Evolutionary conservation across 2,888 invertebrate genomes (phyloP).

Genomic region (Platycheirus rosarum): DNA sequence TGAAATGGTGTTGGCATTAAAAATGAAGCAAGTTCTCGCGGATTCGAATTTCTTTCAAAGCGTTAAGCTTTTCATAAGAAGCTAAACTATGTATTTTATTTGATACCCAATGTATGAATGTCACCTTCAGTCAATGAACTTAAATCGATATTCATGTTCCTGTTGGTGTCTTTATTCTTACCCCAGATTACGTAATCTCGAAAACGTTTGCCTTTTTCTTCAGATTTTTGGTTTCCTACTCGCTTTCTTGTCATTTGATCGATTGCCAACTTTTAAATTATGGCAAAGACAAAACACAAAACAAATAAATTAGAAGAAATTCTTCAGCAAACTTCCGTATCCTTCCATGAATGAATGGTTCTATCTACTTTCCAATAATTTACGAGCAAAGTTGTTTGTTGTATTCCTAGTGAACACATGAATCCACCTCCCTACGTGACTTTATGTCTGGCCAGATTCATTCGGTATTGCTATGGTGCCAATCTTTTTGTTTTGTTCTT

Average conservation of each 20-base stretch:
- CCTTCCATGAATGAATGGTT: slow-evolving; percentile 16
- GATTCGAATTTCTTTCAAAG: neutral
- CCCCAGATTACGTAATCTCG: slow-evolving; percentile 32
- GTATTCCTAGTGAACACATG: neutral
- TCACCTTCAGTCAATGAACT: slow-evolving; percentile 44
- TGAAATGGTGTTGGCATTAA: neutral
- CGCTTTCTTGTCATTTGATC: slow-evolving; percentile 28
- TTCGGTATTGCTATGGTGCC: slow-evolving; percentile 8
- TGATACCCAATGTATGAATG: neutral
- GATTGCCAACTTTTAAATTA: slow-evolving; percentile 27
- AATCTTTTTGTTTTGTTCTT: slow-evolving; percentile 9
- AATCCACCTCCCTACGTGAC: neutral
- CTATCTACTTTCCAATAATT: slow-evolving; percentile 28
- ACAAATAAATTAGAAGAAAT: slow-evolving; percentile 26
- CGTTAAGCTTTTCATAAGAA: no score
- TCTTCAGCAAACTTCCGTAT: slow-evolving; percentile 34
- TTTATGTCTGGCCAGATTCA: slow-evolving; percentile 19
- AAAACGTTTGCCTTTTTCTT: neutral
- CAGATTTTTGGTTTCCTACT: neutral
- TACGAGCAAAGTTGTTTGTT: slow-evolving; percentile 42
- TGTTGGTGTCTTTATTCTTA: no score
- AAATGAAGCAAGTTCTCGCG: neutral
- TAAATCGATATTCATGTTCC: slow-evolving; percentile 35
- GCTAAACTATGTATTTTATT: no score
- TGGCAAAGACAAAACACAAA: slow-evolving; percentile 10